Evolutionary conservation across 2,888 invertebrate species (phyloP).

Genomic region (Unio delphinus): DNA sequence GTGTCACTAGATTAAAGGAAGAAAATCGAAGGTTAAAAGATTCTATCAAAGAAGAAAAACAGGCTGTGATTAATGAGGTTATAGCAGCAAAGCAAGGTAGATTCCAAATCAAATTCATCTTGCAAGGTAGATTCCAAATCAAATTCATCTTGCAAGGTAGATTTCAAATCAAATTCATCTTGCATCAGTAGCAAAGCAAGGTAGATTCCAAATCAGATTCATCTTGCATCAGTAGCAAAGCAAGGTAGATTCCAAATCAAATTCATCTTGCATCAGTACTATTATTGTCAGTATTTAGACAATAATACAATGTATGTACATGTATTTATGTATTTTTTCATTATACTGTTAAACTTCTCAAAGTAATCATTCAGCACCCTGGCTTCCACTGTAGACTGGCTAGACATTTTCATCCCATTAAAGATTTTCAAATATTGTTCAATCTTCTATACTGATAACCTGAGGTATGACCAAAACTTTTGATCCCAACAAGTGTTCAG

Average conservation of each 20-base stretch:
- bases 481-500: no score
- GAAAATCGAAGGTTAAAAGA: constrained; percentile 86
- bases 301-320: no score
- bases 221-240: constrained; percentile 28
- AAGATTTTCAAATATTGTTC: no score
- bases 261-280: not conserved
- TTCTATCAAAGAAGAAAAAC: constrained; percentile 64
- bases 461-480: no score
- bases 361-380: no score
- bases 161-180: constrained; percentile 3
- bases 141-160: constrained; percentile 27
- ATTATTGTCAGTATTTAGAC: no score
- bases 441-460: no score
- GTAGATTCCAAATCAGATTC: constrained; percentile 27
- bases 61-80: constrained; percentile 56
- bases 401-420: no score
- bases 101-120: constrained; percentile 1
- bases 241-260: constrained; percentile 40
- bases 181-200: constrained; percentile 33
- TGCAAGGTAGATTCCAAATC: constrained; percentile 28
- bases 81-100: constrained; percentile 56
- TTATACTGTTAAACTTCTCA: no score
- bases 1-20: constrained; percentile 89
- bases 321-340: no score
- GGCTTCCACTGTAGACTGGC: no score